These are phyloP conservation scores for Drosophila borealis DNA, from an alignment of 2,888 invertebrate species.

Conservation along the genomic window DNA sequence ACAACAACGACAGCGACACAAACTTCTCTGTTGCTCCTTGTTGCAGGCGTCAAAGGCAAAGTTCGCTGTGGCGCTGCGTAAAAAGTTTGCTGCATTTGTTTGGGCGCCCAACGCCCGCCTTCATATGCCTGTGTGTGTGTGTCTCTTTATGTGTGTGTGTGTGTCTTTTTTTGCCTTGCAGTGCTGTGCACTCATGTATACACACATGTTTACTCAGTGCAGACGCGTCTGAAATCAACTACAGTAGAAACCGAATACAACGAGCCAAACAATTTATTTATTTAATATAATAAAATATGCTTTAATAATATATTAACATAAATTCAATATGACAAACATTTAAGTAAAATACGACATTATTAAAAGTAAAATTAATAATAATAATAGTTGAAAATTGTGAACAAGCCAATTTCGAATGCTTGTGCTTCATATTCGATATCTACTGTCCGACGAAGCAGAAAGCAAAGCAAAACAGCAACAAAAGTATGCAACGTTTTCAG, in stretches of 20 bases:
- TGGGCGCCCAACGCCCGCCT: conserved; percentile 32
- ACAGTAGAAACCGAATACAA: conserved; percentile 22
- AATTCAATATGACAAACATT: no score
- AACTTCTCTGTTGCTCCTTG: conserved; percentile 54
- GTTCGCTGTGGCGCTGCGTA: conserved; percentile 42
- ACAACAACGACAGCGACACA: conserved; percentile 12
- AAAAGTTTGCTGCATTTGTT: conserved; percentile 65
- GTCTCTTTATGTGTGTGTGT: not conserved
- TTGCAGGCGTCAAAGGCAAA: conserved; percentile 62
- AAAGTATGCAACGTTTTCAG: conserved; percentile 57
- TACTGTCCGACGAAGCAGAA: conserved; percentile 53
- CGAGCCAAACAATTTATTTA: not conserved
- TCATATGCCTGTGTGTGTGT: conserved; percentile 3
- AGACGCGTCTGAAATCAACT: conserved; percentile 8
- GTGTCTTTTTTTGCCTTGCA: conserved; percentile 6
- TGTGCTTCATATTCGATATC: not conserved
- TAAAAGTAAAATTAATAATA: no score
- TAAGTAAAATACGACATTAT: not conserved
- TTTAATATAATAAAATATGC: not conserved
- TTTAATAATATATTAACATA: not conserved
- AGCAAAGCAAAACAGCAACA: conserved; percentile 63
- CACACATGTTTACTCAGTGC: conserved; percentile 13
- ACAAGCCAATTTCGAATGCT: not conserved
- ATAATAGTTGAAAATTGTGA: not conserved
- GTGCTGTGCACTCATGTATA: conserved; percentile 12